Base-by-base conservation (phyloP, 1,140 invertebrate species). In the Lasaia peninsularis region DNA sequence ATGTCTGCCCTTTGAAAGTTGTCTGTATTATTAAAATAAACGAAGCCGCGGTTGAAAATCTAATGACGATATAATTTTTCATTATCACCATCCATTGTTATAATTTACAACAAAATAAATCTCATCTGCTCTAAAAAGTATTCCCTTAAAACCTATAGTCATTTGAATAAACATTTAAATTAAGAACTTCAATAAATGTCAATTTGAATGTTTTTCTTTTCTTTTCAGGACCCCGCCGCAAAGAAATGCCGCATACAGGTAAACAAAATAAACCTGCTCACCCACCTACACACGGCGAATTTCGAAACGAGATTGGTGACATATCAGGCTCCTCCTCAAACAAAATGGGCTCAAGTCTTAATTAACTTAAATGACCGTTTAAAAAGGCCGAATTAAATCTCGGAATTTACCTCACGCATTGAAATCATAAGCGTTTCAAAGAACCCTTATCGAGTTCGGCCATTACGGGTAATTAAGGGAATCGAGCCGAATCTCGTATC, bases 401-500 rank as follows among this genome's bases (percentile, higher is more conserved):
- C 56, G 53, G 78, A 78, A 74, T 78, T 74, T 77, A 79, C 80
- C 79, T 82, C 80, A 80, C 81, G 74, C 84, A 75, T 80, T 73
- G 78, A 83, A 87, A 83, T 87, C 84, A 87, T 87, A 87, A 85
- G 76, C 84, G 84, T 87, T 87, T 87, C 84, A 81, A 85, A 83
- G 83, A 86, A 86, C 58, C 57, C 72, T 72, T 75, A 78, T 74
- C 75, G 69, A 48, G 69, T 66, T 20, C 56, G 53, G 52, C 73
- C 80, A 86, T 86, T 83, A 83, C 80, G 72, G 71, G 80, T 80
- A 86, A 86, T 86, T 86, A 86, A 86, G 75, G 62, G 67, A 79
- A 85, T 83, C 74, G 60, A 69, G 63, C 55, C 71, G 73, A 73
- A 80, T 81, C 78, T 81, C 65, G 68, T 70, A 77, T 75, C 67